Evolutionary conservation across 2,888 invertebrate genomes (phyloP).

Genomic region (Mythimna lalbum): DNA sequence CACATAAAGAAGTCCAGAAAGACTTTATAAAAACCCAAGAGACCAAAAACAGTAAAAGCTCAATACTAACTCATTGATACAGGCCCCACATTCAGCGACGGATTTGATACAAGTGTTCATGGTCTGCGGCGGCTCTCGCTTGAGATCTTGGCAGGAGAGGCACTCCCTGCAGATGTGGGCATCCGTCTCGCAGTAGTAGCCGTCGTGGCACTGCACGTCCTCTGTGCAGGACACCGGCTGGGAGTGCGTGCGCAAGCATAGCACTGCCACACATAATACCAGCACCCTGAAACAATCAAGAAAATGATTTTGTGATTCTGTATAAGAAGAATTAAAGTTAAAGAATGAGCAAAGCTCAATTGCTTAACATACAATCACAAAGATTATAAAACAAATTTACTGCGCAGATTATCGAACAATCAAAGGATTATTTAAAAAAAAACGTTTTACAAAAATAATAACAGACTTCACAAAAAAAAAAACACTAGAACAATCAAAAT

Average conservation of each 20-base stretch:
- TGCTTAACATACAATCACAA: background rate
- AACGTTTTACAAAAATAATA: too few species aligned
- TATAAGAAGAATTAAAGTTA: background rate
- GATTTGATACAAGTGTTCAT: slow-evolving; percentile 73
- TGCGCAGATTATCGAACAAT: background rate
- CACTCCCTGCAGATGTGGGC: slow-evolving; percentile 72
- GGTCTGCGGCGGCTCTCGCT: slow-evolving; percentile 69
- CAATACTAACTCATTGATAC: slow-evolving; percentile 73
- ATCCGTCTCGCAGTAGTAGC: slow-evolving; percentile 73
- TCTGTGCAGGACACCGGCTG: slow-evolving; percentile 68
- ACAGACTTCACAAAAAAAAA: too few species aligned
- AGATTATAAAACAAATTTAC: background rate
- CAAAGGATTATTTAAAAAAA: too few species aligned
- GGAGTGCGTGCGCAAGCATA: slow-evolving; percentile 43
- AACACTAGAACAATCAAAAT: too few species aligned
- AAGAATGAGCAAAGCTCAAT: background rate
- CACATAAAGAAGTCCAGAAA: background rate
- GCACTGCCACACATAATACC: slow-evolving; percentile 37
- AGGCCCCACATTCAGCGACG: slow-evolving; percentile 77
- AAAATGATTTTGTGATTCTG: background rate
- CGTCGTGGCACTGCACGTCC: slow-evolving; percentile 71
- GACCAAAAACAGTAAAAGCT: background rate
- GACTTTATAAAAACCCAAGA: background rate
- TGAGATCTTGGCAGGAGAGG: slow-evolving; percentile 74
- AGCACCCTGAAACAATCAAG: slow-evolving; percentile 53